phyloP scores from a whole-genome alignment of 1,140 invertebrate genomes.

The Drosophila sulfurigaster region DNA sequence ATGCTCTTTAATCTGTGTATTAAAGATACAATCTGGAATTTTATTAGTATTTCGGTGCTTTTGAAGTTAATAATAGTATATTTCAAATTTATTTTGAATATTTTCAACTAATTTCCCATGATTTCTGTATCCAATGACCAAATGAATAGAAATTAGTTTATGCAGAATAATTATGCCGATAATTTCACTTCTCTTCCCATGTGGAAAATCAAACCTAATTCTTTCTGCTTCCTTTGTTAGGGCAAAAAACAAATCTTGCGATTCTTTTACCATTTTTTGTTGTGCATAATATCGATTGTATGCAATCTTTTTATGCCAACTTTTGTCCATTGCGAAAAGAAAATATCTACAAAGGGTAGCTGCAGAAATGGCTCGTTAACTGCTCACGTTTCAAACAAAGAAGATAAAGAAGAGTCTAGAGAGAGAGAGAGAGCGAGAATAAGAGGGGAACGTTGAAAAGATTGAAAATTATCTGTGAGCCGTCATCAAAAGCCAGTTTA shows the following conservation, averaged over 20 bases:
- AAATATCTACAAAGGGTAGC: constrained; percentile 59
- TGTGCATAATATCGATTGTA: constrained; percentile 46
- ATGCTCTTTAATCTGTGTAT: no score
- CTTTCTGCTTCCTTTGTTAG: not conserved
- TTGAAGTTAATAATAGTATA: no score
- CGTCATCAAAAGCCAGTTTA: constrained; percentile 69
- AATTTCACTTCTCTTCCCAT: not conserved
- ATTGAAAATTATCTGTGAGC: constrained; percentile 73
- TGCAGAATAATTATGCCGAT: no score
- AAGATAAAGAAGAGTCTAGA: not conserved
- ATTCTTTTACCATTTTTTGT: constrained; percentile 26
- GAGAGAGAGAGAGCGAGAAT: constrained; percentile 28
- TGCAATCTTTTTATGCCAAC: constrained; percentile 71
- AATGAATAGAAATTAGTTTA: no score
- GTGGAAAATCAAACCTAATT: not conserved
- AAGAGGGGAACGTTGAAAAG: constrained; percentile 13
- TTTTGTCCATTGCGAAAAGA: constrained; percentile 45
- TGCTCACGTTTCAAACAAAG: constrained; percentile 63
- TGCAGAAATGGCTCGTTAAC: constrained; percentile 58
- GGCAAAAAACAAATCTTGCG: constrained; percentile 29
- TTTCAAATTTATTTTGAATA: no score
- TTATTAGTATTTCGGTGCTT: no score
- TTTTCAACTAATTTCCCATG: no score
- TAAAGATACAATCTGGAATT: no score
- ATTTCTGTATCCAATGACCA: no score